These are phyloP conservation scores for Polyergus mexicanus DNA, from an alignment of 1,140 invertebrate species.

Conservation along the genomic window DNA sequence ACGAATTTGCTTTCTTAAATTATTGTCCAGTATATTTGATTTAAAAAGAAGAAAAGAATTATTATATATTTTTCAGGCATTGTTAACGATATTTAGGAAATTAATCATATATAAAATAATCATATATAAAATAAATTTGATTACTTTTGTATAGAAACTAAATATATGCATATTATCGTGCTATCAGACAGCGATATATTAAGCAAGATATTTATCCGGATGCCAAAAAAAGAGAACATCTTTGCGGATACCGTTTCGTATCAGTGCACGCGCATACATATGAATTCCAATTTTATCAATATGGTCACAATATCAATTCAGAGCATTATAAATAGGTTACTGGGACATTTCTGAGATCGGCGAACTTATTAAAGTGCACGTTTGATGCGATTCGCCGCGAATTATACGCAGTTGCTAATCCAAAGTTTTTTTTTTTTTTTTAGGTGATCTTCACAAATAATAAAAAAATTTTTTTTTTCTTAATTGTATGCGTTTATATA, in stretches of 20 bases:
- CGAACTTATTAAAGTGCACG: background rate
- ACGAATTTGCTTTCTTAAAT: background rate
- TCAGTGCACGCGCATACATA: constrained; percentile 16
- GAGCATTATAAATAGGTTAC: constrained; percentile 47
- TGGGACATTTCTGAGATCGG: constrained; percentile 31
- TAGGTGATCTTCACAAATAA: background rate
- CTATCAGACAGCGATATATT: background rate
- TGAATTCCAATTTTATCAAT: constrained; percentile 45
- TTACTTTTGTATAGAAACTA: too few relatives aligned
- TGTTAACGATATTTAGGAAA: background rate
- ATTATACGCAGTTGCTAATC: background rate
- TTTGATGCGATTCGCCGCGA: constrained; percentile 19
- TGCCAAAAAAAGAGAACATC: constrained; percentile 20
- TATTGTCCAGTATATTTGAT: background rate
- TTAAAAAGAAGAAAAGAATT: background rate
- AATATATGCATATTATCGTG: constrained; percentile 1
- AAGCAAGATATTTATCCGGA: background rate
- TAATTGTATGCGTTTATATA: background rate
- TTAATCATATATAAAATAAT: too few relatives aligned
- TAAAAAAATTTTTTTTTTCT: background rate
- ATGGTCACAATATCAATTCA: constrained; percentile 1
- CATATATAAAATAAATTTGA: too few relatives aligned
- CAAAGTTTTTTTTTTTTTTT: constrained; percentile 9
- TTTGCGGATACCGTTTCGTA: background rate
- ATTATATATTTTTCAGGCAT: background rate